Evolutionary conservation across 2,113 vertebrate species (phyloP).

Genomic region (Cyanoderma ruficeps): DNA sequence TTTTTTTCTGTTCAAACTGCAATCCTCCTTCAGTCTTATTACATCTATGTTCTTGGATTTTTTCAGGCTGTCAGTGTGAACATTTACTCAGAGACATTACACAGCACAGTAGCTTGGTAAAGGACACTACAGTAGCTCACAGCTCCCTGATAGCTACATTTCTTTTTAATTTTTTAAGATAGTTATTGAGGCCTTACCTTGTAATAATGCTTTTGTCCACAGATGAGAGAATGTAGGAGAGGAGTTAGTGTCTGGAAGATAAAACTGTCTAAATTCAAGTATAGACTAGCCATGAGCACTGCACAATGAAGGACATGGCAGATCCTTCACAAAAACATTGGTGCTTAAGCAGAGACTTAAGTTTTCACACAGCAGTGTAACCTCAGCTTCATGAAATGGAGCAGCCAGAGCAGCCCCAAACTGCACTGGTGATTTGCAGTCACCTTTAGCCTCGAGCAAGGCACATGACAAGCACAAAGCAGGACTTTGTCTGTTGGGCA

Average conservation of each 20-base stretch:
- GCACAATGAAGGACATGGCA: background rate
- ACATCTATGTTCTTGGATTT: background rate
- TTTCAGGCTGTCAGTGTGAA: background rate
- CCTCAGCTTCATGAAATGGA: background rate
- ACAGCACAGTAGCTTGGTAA: background rate
- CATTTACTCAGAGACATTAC: background rate
- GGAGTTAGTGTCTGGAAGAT: background rate
- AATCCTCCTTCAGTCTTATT: background rate
- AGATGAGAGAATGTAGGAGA: background rate
- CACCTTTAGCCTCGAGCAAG: background rate
- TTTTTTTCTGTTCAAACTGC: background rate
- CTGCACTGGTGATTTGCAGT: background rate
- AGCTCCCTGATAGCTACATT: background rate
- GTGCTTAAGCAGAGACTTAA: background rate
- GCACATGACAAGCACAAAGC: slow-evolving; percentile 9
- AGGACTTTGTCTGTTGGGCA: background rate
- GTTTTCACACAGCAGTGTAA: background rate
- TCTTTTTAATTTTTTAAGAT: background rate
- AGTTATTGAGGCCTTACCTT: background rate
- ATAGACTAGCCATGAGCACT: background rate
- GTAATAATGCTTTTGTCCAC: background rate
- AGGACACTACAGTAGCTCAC: background rate
- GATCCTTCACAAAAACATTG: background rate
- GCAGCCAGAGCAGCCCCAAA: background rate
- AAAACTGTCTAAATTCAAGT: background rate